These are phyloP conservation scores for Dasyprocta punctata DNA, from an alignment of 2,113 vertebrate species.

Conservation along the genomic window DNA sequence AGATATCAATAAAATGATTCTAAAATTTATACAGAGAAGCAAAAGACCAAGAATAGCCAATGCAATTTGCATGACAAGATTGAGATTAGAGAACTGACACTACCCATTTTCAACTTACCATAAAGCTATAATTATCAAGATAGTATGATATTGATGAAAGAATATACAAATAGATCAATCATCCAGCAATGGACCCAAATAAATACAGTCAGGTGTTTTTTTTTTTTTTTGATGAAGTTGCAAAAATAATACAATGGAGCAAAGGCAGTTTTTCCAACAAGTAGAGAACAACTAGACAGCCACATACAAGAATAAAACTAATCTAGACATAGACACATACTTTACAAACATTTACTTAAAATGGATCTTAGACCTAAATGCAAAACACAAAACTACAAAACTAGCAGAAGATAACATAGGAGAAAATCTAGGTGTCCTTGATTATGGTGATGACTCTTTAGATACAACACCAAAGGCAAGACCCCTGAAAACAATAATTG, in stretches of 20 bases:
- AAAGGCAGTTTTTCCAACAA: not conserved
- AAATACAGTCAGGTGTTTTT: not conserved
- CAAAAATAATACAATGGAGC: too few relatives aligned
- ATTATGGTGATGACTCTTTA: not conserved
- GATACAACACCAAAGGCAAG: not conserved
- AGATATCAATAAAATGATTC: not conserved
- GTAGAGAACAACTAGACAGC: not conserved
- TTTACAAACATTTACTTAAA: not conserved
- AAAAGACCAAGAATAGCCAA: not conserved
- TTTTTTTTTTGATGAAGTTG: not conserved
- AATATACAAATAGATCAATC: not conserved
- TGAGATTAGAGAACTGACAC: not conserved
- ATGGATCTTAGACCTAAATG: not conserved
- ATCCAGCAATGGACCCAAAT: not conserved
- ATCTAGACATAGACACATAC: not conserved
- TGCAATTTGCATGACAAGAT: not conserved
- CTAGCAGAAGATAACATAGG: not conserved
- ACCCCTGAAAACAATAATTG: not conserved
- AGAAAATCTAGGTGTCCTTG: not conserved
- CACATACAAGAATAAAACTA: not conserved
- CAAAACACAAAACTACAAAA: not conserved
- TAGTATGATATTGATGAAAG: not conserved
- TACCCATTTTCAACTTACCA: not conserved
- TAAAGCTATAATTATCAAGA: not conserved
- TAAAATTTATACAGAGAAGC: not conserved